phyloP scores from a whole-genome alignment of 2,113 vertebrate species.

The Ahaetulla prasina region DNA sequence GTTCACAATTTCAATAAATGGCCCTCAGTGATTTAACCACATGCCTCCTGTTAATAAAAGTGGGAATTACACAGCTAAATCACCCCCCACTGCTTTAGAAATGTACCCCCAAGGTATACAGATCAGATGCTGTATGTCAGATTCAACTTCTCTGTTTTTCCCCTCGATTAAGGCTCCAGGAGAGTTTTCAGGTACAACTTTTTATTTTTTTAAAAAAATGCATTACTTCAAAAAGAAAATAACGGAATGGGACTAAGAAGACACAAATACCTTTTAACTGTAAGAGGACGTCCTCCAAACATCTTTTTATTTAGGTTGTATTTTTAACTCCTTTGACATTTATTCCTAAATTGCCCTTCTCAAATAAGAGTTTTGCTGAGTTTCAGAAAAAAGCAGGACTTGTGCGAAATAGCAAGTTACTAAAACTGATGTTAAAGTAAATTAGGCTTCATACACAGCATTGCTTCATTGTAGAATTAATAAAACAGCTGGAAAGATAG shows the following conservation, averaged over 20 bases:
- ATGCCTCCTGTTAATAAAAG: constrained; percentile 62
- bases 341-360: background rate
- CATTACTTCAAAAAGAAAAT: background rate
- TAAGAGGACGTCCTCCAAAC: background rate
- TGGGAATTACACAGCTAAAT: constrained; percentile 62
- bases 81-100: constrained; percentile 62
- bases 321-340: background rate
- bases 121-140: constrained; percentile 52
- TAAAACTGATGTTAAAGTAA: background rate
- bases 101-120: constrained; percentile 66
- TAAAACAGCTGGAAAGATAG: background rate
- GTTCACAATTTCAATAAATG: constrained; percentile 57
- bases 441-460: background rate
- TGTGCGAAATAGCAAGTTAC: background rate
- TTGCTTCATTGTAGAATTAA: background rate
- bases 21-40: constrained; percentile 57
- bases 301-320: background rate
- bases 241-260: background rate
- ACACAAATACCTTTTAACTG: background rate
- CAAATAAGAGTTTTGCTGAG: background rate
- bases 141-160: constrained; percentile 38
- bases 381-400: background rate
- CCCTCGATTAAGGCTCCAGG: constrained; percentile 48
- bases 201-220: background rate
- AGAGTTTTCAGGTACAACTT: constrained; percentile 25